phyloP scores from a whole-genome alignment of 2,888 invertebrate species.

The Sminthurinus aureus region DNA sequence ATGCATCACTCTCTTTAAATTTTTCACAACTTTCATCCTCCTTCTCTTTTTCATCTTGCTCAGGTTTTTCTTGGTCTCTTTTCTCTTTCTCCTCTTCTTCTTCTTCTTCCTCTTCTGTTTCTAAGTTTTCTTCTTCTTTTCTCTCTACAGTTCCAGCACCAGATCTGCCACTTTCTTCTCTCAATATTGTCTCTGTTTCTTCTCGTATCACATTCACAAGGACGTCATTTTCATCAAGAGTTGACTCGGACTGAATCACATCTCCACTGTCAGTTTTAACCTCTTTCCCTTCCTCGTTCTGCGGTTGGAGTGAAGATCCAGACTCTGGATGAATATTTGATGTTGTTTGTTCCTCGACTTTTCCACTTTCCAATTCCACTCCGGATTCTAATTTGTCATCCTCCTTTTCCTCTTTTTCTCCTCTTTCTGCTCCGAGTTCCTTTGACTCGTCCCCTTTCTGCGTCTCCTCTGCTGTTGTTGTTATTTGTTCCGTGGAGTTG shows the following conservation, averaged over 20 bases:
- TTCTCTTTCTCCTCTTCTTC: not conserved
- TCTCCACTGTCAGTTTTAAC: not conserved
- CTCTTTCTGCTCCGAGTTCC: no score
- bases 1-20: not conserved
- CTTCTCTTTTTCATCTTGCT: not conserved
- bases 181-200: not conserved
- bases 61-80: not conserved
- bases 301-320: not conserved
- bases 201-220: not conserved
- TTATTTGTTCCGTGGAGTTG: not conserved
- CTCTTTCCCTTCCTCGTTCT: not conserved
- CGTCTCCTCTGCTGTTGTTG: not conserved
- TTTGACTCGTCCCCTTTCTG: no score
- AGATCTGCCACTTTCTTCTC: not conserved
- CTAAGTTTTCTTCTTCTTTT: not conserved
- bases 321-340: not conserved
- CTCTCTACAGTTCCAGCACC: not conserved
- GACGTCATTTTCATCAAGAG: not conserved
- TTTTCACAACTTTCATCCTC: not conserved
- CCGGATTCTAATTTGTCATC: not conserved
- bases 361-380: not conserved
- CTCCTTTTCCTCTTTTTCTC: not conserved
- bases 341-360: not conserved
- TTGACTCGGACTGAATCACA: not conserved
- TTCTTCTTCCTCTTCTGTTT: not conserved